Evolutionary conservation across 1,140 invertebrate species (phyloP).

Genomic region (Drosophila takahashii): DNA sequence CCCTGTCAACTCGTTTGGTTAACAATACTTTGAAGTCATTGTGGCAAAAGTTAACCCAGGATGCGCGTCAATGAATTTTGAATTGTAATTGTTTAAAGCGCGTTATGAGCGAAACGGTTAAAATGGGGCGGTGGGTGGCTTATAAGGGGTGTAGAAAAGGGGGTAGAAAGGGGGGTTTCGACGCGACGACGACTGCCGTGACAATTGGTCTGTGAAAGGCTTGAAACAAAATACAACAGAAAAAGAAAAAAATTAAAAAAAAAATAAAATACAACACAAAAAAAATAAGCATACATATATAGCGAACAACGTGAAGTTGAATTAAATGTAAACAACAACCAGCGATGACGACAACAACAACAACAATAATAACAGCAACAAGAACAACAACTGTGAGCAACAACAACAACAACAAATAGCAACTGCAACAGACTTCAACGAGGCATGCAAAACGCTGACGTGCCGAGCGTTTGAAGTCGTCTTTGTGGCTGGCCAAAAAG

Average conservation of each 20-base stretch:
- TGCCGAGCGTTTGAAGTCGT: constrained; percentile 77
- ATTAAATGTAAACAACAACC: constrained; percentile 57
- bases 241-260: constrained; percentile 32
- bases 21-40: constrained; percentile 76
- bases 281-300: constrained; percentile 14
- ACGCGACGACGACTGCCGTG: constrained; percentile 70
- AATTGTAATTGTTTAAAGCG: constrained; percentile 83
- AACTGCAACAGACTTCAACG: constrained; percentile 72
- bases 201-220: constrained; percentile 82
- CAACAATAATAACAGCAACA: constrained; percentile 16
- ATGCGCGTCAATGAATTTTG: constrained; percentile 81
- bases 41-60: constrained; percentile 61
- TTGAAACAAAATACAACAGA: constrained; percentile 71
- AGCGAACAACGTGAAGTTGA: constrained; percentile 49
- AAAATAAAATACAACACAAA: constrained; percentile 13
- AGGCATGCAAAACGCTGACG: constrained; percentile 81
- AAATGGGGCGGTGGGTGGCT: neutral
- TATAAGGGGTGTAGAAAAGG: neutral
- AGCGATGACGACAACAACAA: constrained; percentile 38
- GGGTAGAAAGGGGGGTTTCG: constrained; percentile 13
- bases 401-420: constrained; percentile 29
- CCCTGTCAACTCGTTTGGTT: constrained; percentile 33
- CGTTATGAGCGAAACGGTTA: constrained; percentile 32
- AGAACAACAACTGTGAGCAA: constrained; percentile 25
- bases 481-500: constrained; percentile 56